Evolutionary conservation across 2,888 invertebrate species (phyloP).

Genomic region (Pollenia angustigena): DNA sequence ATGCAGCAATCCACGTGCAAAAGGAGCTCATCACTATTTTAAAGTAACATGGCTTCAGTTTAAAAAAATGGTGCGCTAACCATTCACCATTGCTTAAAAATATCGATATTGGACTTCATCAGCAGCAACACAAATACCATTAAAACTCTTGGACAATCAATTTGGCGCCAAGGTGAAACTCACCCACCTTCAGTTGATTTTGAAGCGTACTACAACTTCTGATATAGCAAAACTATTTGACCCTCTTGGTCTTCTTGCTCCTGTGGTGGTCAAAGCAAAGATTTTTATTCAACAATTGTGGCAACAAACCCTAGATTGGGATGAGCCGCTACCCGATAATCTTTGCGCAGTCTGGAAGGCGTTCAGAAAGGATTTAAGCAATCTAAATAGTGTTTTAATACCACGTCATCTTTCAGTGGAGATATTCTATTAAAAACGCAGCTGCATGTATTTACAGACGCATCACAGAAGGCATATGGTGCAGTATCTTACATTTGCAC

Average conservation of each 20-base stretch:
- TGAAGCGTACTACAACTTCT: neutral
- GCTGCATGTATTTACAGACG: neutral
- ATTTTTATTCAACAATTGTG: slow-evolving; percentile 22
- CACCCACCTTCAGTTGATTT: neutral
- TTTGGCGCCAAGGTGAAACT: neutral
- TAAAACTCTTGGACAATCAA: too few species aligned
- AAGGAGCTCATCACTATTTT: too few species aligned
- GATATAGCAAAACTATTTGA: slow-evolving; percentile 1
- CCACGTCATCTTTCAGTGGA: neutral
- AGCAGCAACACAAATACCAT: too few species aligned
- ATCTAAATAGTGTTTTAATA: neutral
- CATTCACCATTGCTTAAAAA: too few species aligned
- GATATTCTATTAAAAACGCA: slow-evolving; percentile 14
- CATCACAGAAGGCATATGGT: slow-evolving; percentile 3
- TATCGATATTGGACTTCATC: too few species aligned
- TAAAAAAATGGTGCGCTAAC: too few species aligned
- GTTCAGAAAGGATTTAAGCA: slow-evolving; percentile 7
- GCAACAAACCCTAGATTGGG: neutral
- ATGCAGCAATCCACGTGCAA: too few species aligned
- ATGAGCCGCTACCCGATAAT: neutral
- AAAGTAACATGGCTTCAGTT: too few species aligned
- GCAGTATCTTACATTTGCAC: neutral
- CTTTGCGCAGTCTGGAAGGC: neutral
- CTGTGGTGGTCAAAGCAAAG: slow-evolving; percentile 1
- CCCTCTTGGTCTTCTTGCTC: neutral